phyloP scores from a whole-genome alignment of 2,797 vertebrate species.

The Manis pentadactyla region DNA sequence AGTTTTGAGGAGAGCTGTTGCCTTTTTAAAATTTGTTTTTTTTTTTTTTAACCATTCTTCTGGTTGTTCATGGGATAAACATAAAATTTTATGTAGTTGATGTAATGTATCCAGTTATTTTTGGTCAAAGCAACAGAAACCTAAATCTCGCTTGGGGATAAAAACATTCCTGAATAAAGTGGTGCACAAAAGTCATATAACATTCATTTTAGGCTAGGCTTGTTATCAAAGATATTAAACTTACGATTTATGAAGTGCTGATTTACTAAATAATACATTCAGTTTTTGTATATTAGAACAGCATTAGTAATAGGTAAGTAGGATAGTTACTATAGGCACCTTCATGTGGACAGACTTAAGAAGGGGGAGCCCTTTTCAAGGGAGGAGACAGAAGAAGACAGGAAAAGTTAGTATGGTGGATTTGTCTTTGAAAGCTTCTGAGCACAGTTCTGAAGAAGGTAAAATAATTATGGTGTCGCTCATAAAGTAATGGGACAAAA shows the following conservation, averaged over 20 bases:
- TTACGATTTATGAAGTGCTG: background rate
- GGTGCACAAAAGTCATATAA: background rate
- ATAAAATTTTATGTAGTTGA: background rate
- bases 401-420: background rate
- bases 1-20: background rate
- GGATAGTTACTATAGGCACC: background rate
- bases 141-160: background rate
- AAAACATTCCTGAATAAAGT: background rate
- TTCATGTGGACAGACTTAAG: background rate
- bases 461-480: background rate
- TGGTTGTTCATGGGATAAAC: background rate
- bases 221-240: background rate
- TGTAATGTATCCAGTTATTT: background rate
- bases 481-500: background rate
- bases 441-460: background rate
- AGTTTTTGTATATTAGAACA: background rate
- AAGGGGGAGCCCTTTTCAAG: slow-evolving; percentile 18
- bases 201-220: background rate
- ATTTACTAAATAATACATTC: background rate
- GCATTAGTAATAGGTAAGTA: background rate
- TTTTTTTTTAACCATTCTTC: background rate
- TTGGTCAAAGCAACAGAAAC: background rate
- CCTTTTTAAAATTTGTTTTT: too few relatives aligned
- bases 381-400: background rate
- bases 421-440: background rate